These are phyloP conservation scores for Heliconius ethilla DNA, from an alignment of 2,888 invertebrate genomes.

Conservation along the genomic window DNA sequence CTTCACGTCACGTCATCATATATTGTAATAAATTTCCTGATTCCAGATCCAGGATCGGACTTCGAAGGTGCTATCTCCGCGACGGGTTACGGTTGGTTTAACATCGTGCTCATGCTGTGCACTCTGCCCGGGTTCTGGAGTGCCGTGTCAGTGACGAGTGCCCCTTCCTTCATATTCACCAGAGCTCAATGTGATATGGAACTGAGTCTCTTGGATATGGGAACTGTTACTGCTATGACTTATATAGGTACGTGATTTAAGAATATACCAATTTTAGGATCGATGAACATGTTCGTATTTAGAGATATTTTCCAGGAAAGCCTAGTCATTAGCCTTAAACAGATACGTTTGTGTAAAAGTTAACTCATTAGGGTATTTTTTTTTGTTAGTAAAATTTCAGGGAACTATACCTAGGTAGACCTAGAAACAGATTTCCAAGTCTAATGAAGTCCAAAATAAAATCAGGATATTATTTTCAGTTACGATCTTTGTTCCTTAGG, in stretches of 20 bases:
- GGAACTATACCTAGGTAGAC: too few species aligned
- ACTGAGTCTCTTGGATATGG: constrained; percentile 86
- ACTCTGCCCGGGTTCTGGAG: constrained; percentile 85
- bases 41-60: constrained; percentile 72
- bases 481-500: too few species aligned
- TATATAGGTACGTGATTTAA: constrained; percentile 82
- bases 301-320: too few species aligned
- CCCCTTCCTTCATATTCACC: constrained; percentile 88
- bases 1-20: neutral
- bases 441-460: too few species aligned
- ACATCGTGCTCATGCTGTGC: constrained; percentile 82
- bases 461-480: too few species aligned
- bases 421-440: too few species aligned
- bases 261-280: neutral
- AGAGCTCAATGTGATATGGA: constrained; percentile 88
- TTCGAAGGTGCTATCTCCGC: constrained; percentile 87
- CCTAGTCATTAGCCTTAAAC: too few species aligned
- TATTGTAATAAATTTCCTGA: neutral
- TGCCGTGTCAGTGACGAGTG: constrained; percentile 86
- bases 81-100: constrained; percentile 87
- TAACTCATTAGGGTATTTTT: too few species aligned
- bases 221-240: constrained; percentile 86
- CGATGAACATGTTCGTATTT: too few species aligned
- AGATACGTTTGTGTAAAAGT: too few species aligned
- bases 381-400: too few species aligned